Conservation (phyloP, 1,140 invertebrate genomes). For the Thaumatotibia leucotreta region DNA sequence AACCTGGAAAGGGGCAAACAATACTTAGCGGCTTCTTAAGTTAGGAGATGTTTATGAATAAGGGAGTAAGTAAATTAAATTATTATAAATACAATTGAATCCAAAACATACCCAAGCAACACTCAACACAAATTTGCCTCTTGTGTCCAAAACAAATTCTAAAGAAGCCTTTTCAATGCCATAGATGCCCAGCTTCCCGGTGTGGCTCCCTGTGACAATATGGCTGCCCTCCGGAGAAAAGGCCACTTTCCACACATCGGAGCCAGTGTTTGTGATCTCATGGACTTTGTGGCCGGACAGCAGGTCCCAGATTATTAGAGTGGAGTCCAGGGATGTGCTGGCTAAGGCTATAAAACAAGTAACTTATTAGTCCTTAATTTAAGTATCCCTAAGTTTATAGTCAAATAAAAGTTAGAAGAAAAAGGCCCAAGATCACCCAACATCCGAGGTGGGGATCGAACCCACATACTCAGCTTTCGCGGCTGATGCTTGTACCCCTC, state of each 20-base stretch:
- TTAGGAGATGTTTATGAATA: slow-evolving; percentile 21
- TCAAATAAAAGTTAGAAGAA: slow-evolving; percentile 14
- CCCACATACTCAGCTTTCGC: no score
- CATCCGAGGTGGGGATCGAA: no score
- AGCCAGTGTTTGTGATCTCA: slow-evolving; percentile 90
- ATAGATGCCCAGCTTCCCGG: slow-evolving; percentile 94
- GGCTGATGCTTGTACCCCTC: no score
- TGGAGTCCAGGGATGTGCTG: slow-evolving; percentile 94
- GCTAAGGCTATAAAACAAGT: slow-evolving; percentile 85
- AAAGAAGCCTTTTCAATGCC: slow-evolving; percentile 89
- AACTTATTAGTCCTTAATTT: not conserved
- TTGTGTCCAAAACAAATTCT: slow-evolving; percentile 92
- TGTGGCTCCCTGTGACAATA: slow-evolving; percentile 93
- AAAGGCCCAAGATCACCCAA: no score
- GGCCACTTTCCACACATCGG: slow-evolving; percentile 95
- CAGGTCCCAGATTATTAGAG: slow-evolving; percentile 94
- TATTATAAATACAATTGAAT: not conserved
- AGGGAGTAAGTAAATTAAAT: not conserved
- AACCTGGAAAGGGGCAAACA: no score
- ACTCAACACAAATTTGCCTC: slow-evolving; percentile 96
- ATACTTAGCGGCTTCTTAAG: no score
- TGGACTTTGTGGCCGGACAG: slow-evolving; percentile 89
- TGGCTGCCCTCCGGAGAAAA: slow-evolving; percentile 95
- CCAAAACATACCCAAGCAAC: slow-evolving; percentile 91
- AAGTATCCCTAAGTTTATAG: slow-evolving; percentile 14